Evolutionary conservation across 92 coral and sea anemone genomes (phyloP).

Genomic region (Epizoanthus scotinus): DNA sequence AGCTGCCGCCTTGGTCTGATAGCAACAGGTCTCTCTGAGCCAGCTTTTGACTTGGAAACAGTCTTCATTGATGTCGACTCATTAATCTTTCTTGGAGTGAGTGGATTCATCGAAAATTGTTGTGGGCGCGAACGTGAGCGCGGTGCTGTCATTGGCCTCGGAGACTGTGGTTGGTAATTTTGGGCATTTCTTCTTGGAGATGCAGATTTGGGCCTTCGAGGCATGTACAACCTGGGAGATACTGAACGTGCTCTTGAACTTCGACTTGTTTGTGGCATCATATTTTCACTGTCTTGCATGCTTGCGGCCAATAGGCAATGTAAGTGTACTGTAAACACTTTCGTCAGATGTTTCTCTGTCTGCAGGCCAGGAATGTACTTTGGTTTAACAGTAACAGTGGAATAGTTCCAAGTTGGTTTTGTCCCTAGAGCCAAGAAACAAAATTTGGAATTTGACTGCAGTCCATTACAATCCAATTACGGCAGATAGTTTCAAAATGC

Average conservation of each 20-base stretch:
- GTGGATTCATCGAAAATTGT: slow-evolving; percentile 40
- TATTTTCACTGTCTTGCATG: slow-evolving; percentile 48
- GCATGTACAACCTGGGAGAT: slow-evolving; percentile 74
- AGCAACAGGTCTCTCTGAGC: slow-evolving; percentile 80
- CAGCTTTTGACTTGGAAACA: slow-evolving; percentile 75
- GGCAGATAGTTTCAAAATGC: slow-evolving; percentile 48
- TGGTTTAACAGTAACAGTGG: slow-evolving; percentile 59
- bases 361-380: slow-evolving; percentile 95
- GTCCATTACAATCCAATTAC: slow-evolving; percentile 34
- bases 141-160: slow-evolving; percentile 68
- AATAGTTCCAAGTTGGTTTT: slow-evolving; percentile 79
- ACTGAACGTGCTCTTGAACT: slow-evolving; percentile 68
- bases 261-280: slow-evolving; percentile 43
- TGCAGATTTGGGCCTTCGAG: slow-evolving; percentile 53
- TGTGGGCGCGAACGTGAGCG: slow-evolving; percentile 67
- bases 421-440: slow-evolving; percentile 76
- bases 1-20: slow-evolving; percentile 65
- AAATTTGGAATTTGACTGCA: slow-evolving; percentile 57
- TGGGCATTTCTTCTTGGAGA: slow-evolving; percentile 27
- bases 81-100: slow-evolving; percentile 53
- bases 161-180: slow-evolving; percentile 49
- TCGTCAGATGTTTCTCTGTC: slow-evolving; percentile 73
- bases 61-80: slow-evolving; percentile 66
- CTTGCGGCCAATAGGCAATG: slow-evolving; percentile 88
- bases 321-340: slow-evolving; percentile 77